Conservation (phyloP, 2,888 invertebrate species). For the Eilema griseolum region DNA sequence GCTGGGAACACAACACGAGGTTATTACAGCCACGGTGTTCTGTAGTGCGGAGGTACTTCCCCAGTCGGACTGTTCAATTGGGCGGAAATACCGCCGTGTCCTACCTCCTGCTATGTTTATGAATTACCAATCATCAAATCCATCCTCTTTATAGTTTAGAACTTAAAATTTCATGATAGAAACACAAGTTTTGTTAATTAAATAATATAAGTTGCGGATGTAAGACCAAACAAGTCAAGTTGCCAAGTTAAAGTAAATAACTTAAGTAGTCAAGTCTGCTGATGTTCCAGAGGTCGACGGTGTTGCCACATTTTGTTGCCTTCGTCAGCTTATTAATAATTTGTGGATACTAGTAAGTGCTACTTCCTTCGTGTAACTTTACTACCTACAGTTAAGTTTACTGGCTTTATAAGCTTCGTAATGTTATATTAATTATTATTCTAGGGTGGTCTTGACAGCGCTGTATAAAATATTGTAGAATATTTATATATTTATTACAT, state of each 20-base stretch:
- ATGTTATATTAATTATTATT: background rate
- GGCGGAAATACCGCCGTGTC: no score
- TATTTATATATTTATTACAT: no score
- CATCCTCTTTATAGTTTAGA: no score
- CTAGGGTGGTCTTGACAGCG: background rate
- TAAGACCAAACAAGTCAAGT: background rate
- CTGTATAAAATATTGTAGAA: no score
- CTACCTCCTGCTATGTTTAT: no score
- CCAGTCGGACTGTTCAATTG: no score
- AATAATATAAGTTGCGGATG: background rate
- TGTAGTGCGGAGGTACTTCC: no score
- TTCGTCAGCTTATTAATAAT: constrained; percentile 4
- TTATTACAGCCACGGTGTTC: no score
- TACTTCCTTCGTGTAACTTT: background rate
- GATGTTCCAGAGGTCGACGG: background rate
- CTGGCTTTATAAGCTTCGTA: background rate
- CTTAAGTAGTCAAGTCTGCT: background rate
- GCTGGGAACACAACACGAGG: no score
- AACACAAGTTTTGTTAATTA: background rate
- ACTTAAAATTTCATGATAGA: background rate
- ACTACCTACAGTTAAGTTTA: no score
- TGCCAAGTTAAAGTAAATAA: background rate
- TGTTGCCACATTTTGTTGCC: background rate
- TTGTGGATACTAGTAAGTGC: background rate
- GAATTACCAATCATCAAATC: no score